Conservation (phyloP, 2,888 invertebrate species). For the Conistra vaccinii region DNA sequence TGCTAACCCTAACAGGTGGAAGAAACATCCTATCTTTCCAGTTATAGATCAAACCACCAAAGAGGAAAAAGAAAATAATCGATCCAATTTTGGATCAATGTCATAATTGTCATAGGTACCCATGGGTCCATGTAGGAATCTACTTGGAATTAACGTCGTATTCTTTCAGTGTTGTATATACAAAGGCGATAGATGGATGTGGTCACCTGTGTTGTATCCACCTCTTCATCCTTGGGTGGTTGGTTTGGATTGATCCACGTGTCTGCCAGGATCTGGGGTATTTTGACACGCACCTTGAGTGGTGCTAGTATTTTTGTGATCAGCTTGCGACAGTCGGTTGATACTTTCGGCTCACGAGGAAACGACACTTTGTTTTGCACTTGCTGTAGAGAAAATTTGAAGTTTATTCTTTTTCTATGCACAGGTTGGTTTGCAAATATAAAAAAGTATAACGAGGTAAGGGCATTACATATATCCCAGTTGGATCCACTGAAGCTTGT, state of each 20-base stretch:
- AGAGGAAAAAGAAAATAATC: neutral
- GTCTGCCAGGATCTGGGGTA: conserved; percentile 92
- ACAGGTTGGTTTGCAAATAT: neutral
- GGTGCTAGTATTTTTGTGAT: conserved; percentile 94
- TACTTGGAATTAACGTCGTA: neutral
- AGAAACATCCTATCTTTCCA: neutral
- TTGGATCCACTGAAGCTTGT: no score
- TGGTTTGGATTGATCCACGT: conserved; percentile 91
- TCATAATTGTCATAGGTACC: neutral
- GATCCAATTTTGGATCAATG: neutral
- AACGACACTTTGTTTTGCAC: conserved; percentile 93
- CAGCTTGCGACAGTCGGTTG: conserved; percentile 92
- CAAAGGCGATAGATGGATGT: neutral
- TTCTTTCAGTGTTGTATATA: neutral
- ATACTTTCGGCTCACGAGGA: conserved; percentile 92
- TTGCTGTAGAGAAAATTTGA: conserved; percentile 87
- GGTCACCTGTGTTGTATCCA: conserved; percentile 63
- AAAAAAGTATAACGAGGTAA: neutral
- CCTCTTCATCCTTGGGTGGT: conserved; percentile 81
- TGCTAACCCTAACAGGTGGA: neutral
- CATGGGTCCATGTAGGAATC: neutral
- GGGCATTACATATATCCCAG: no score
- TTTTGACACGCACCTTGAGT: conserved; percentile 91
- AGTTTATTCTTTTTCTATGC: neutral
- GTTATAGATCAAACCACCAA: neutral